phyloP scores from a whole-genome alignment of 2,113 vertebrate genomes.

The Nycticryphes semicollaris region DNA sequence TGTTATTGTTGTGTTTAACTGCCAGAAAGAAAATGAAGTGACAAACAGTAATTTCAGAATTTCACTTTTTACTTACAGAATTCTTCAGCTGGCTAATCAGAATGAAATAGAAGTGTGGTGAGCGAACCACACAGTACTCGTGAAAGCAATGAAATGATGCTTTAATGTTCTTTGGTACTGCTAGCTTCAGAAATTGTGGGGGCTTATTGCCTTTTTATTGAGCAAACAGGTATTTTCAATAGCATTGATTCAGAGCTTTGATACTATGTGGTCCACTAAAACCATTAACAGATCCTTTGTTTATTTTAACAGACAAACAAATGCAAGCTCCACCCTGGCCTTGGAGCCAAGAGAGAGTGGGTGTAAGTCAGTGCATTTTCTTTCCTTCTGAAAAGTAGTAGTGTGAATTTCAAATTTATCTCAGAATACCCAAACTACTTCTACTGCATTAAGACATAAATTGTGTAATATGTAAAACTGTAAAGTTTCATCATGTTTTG shows the following conservation, averaged over 20 bases:
- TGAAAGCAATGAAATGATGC: not conserved
- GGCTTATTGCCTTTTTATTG: not conserved
- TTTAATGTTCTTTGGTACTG: not conserved
- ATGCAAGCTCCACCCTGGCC: conserved; percentile 48
- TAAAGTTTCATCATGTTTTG: not conserved
- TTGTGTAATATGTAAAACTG: fast-evolving
- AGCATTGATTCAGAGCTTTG: not conserved
- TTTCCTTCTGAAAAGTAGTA: not conserved
- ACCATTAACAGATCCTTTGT: conserved; percentile 6
- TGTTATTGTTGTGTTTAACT: not conserved
- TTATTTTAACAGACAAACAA: conserved; percentile 48
- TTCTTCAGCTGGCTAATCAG: not conserved
- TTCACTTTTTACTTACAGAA: not conserved
- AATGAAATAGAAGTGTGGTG: fast-evolving
- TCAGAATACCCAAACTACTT: not conserved
- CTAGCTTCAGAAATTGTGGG: not conserved
- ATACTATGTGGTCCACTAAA: not conserved
- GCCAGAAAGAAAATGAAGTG: not conserved
- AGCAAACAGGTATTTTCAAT: not conserved
- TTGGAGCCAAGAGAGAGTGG: conserved; percentile 9
- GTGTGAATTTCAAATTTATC: not conserved
- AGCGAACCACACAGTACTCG: not conserved
- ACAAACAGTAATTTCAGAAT: not conserved
- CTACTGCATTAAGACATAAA: not conserved
- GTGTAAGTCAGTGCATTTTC: not conserved